phyloP scores from a whole-genome alignment of 2,888 invertebrate species.

The Criorhina ranunculi region DNA sequence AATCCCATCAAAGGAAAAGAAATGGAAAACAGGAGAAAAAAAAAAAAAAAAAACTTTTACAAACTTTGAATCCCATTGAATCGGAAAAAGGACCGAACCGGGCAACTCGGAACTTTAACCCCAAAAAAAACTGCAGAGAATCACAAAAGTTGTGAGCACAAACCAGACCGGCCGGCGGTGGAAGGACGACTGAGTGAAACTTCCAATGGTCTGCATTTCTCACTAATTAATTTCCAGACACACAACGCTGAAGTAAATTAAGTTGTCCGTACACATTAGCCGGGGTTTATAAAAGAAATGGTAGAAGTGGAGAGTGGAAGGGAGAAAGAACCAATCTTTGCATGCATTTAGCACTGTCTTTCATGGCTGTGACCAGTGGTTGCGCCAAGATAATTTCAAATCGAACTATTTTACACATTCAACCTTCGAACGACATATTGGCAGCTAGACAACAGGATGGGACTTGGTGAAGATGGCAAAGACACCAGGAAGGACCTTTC shows the following conservation, averaged over 20 bases:
- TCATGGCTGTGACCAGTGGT: constrained; percentile 52
- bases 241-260: constrained; percentile 67
- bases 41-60: constrained; percentile 24
- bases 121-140: constrained; percentile 69
- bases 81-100: constrained; percentile 47
- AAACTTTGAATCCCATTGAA: constrained; percentile 60
- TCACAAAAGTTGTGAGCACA: constrained; percentile 47
- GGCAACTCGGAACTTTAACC: constrained; percentile 62
- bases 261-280: constrained; percentile 66
- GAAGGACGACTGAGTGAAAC: constrained; percentile 24
- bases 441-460: constrained; percentile 39
- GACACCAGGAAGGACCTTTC: constrained; percentile 49
- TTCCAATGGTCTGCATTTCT: constrained; percentile 72
- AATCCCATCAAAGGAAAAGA: constrained; percentile 51
- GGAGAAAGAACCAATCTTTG: constrained; percentile 22
- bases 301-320: neutral
- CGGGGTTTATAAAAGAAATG: constrained; percentile 11
- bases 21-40: constrained; percentile 15
- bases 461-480: constrained; percentile 32
- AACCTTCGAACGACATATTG: constrained; percentile 66
- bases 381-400: constrained; percentile 47
- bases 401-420: constrained; percentile 59
- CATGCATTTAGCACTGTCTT: constrained; percentile 62
- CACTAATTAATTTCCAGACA: constrained; percentile 75
- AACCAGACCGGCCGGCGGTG: constrained; percentile 8